Evolutionary conservation across 2,113 vertebrate species (phyloP), one percentile per base, ranked within the genome.

Genomic region (Sardina pilchardus): DNA sequence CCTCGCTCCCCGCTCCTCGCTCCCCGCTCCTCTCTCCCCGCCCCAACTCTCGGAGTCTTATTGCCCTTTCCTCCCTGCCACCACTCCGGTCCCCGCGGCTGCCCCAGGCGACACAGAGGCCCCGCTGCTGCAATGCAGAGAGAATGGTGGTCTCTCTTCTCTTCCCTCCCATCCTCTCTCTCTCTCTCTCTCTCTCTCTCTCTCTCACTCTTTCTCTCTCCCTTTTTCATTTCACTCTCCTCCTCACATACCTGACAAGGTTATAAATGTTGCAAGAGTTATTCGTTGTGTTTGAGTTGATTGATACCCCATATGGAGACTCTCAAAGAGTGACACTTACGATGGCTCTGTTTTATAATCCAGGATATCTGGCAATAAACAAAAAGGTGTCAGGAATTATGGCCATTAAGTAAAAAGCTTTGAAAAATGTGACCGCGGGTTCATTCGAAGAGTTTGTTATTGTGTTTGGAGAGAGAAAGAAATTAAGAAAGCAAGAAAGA

Each of bases 271-370:
- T 82, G 71, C 85, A 75, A 80, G 82, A 89, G 89, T 89, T 90
- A 91, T 93, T 90, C 90, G 87, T 87, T 82, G 34, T 88, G 87
- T 90, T 85, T 85, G 85, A 81, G 17, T 90, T 91, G 90, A 91
- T 90, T 90, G 90, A 91, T 91, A 84, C 56, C 85, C 87, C 82
- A 86, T 47, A 17, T 59, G 30, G 87, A 88, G 80, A 34, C 63
- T 86, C 30, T 81, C 67, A 88, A 21, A 90, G 86, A 89, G 78
- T 36, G 82, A 90, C 78, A 86, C 82, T 83, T 53, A 30, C n/a
- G 71, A 48, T 86, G 85, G 84, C 75, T 84, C 82, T 67, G 43
- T 75, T 81, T 87, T 87, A n/a, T 86, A 85, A 87, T 85, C 89
- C 88, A 89, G 85, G 83, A 90, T 85, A 81, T 21, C 45, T 81